Base-by-base conservation (phyloP, 2,888 invertebrate genomes). In the Halictus quadricinctus region DNA sequence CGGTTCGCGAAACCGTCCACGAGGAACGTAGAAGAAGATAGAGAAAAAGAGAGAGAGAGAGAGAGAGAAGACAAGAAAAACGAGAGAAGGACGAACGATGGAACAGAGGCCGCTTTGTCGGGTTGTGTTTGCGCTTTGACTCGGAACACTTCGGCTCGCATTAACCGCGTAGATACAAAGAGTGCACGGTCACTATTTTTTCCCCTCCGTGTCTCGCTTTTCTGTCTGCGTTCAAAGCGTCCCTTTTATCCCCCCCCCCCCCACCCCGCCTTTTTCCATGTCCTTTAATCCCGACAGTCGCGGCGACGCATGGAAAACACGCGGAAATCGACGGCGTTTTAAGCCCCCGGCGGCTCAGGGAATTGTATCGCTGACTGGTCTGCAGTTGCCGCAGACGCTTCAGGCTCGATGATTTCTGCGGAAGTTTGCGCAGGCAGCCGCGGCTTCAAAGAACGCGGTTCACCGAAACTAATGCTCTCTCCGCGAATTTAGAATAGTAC, bases 111-210 rank as follows among this genome's bases (percentile, higher is more conserved):
- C 83, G 89, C 92, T 90, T 92, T 92, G 92, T 91, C 90, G 90
- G 87, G 87, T 88, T 87, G 88, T 89, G 91, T 91, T 92, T 90
- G 91, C 90, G 91, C 90, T 92, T 91, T 89, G 91, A 89, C 89
- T 91, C 86, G 88, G 88, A 90, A 90, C 90, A 92, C 91, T 93
- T 92, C 87, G 91, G 88, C 90, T 91, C 91, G 92, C 92, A 93
- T 92, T 91, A 92, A 93, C 86, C 85, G 76, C 83, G 83, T 75
- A 87, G 88, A 89, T 91, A 90, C 91, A 91, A 93, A 92, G 92
- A 86, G 76, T 60, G 74, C 58, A 25, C 85, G 78, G 64, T 70
- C 79, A 58, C 54, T 81, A 36, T n/a, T 66, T 75, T 72, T 66
- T 76, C 60, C 25, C 3, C 58, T 70, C n/a, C 54, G 13, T 73